These are phyloP conservation scores for Idaea aversata DNA, from an alignment of 2,888 invertebrate genomes.

Conservation along the genomic window DNA sequence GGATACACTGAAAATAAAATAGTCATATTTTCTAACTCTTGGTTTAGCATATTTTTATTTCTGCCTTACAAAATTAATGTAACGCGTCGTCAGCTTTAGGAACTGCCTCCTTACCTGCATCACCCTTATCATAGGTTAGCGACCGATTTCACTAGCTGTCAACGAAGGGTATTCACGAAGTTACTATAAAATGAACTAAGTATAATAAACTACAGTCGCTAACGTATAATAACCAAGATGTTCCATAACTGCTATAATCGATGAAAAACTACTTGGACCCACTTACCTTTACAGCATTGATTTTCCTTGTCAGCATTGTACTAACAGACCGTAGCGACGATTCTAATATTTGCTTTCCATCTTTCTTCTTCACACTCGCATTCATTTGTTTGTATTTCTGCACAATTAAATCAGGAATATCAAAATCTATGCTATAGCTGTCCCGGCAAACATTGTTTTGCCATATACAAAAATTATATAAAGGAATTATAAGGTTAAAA, in stretches of 20 bases:
- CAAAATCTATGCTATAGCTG: too few species aligned
- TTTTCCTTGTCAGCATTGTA: slow-evolving; percentile 92
- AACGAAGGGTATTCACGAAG: slow-evolving; percentile 5
- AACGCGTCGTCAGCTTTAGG: neutral
- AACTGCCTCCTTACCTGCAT: neutral
- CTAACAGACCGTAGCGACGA: slow-evolving; percentile 91
- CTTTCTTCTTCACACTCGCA: slow-evolving; percentile 88
- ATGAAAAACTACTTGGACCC: neutral
- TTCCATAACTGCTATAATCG: neutral
- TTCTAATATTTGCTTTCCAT: slow-evolving; percentile 88
- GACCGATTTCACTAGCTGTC: neutral
- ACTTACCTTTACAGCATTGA: slow-evolving; percentile 90
- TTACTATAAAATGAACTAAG: neutral
- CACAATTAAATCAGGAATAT: slow-evolving; percentile 23
- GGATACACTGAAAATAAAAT: slow-evolving; percentile 83
- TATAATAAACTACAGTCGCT: too few species aligned
- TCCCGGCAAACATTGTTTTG: too few species aligned
- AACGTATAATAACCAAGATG: too few species aligned
- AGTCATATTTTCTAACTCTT: neutral
- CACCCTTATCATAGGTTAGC: neutral
- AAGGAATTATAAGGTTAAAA: too few species aligned
- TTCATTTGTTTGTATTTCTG: slow-evolving; percentile 90
- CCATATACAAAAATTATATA: too few species aligned
- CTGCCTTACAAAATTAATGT: neutral
- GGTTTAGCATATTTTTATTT: too few species aligned